Conservation (phyloP, 2,113 vertebrate genomes). For the Carassius carassius region DNA sequence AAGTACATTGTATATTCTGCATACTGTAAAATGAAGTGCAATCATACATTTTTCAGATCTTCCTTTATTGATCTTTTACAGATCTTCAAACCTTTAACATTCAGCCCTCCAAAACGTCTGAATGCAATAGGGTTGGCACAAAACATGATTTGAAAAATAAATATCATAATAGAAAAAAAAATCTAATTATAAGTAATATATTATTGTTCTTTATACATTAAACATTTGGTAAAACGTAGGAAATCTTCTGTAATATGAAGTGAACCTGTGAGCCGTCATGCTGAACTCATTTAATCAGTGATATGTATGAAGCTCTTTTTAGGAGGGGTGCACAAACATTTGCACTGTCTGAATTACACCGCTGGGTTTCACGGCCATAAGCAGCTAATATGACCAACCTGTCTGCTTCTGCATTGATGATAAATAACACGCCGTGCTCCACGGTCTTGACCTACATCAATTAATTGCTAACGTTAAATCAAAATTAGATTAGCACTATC, state of each 20-base stretch:
- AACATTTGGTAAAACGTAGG: background rate
- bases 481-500: constrained; percentile 41
- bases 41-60: no score
- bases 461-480: constrained; percentile 35
- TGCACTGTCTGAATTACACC: constrained; percentile 39
- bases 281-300: constrained; percentile 29
- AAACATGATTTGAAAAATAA: background rate
- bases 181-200: no score
- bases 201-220: background rate
- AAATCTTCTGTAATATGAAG: background rate
- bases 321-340: constrained; percentile 53
- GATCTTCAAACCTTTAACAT: background rate
- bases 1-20: background rate
- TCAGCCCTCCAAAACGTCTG: background rate
- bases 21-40: background rate
- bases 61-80: background rate
- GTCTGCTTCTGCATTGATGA: constrained; percentile 28
- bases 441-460: constrained; percentile 18
- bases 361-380: constrained; percentile 6
- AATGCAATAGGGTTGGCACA: background rate
- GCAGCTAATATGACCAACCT: constrained; percentile 39
- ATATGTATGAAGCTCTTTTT: constrained; percentile 15
- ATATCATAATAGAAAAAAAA: background rate
- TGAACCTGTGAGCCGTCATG: background rate
- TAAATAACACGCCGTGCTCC: constrained; percentile 19